Percentiles rank a stretch among this genome's conserved stretches.
These are phyloP conservation scores for Tragelaphus scriptus DNA, from an alignment of 2,113 vertebrate genomes.

Conservation along the genomic window DNA sequence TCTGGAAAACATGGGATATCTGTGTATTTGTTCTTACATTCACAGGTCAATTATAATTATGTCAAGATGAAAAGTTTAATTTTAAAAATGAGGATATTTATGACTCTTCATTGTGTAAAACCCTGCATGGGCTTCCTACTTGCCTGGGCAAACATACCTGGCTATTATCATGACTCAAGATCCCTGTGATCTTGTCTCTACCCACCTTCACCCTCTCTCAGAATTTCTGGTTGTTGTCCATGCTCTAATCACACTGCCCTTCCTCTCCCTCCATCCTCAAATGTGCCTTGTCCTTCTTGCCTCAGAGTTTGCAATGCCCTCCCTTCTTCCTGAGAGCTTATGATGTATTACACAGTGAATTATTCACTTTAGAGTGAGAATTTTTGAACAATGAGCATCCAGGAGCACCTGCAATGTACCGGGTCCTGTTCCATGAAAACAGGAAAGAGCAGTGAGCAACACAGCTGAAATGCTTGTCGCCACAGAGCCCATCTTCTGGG, in stretches of 20 bases:
- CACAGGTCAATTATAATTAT: background rate
- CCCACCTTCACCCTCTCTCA: no score
- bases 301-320: no score
- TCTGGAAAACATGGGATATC: background rate
- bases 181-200: background rate
- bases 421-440: background rate
- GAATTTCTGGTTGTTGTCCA: no score
- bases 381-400: background rate
- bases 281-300: fast-evolving
- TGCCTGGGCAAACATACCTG: background rate
- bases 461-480: background rate
- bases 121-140: fast-evolving
- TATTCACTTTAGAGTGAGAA: background rate
- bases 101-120: background rate
- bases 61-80: background rate
- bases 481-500: background rate
- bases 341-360: background rate
- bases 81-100: background rate
- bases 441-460: background rate
- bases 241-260: fast-evolving
- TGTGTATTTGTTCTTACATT: background rate
- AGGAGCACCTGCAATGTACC: background rate
- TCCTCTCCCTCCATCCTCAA: background rate
- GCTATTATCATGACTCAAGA: no score
- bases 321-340: background rate